phyloP scores from a whole-genome alignment of 2,797 vertebrate genomes.

The Lagocephalus sceleratus region DNA sequence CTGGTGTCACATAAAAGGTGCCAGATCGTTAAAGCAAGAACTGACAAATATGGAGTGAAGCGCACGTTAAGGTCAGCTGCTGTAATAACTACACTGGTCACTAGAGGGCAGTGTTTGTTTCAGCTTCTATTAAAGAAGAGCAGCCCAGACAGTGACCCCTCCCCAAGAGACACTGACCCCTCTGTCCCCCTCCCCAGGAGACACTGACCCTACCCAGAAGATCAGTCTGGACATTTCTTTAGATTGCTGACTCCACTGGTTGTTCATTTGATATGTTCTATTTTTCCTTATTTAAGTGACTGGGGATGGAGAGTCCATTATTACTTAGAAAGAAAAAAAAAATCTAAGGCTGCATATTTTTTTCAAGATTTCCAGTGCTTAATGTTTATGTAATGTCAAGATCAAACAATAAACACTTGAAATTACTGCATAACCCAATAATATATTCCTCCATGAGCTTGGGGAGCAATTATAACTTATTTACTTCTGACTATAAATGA shows the following conservation, averaged over 20 bases:
- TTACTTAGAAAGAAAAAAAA: no score
- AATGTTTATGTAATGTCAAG: no score
- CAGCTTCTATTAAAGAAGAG: conserved; percentile 7
- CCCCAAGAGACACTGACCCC: conserved; percentile 3
- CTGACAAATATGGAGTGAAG: conserved; percentile 25
- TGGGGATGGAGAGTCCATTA: no score
- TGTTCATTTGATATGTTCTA: conserved; percentile 13
- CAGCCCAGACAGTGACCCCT: conserved; percentile 20
- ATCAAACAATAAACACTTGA: no score
- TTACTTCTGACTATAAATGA: no score
- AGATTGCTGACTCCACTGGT: conserved; percentile 42
- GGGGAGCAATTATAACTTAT: no score
- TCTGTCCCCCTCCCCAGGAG: conserved; percentile 16
- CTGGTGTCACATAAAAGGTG: conserved; percentile 60
- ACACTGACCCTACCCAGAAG: conserved; percentile 6
- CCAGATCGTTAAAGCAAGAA: conserved; percentile 45
- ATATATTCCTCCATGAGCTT: no score
- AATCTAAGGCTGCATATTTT: no score
- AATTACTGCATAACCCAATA: no score
- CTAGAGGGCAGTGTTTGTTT: conserved; percentile 42
- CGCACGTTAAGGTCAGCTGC: conserved; percentile 38
- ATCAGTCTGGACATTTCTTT: conserved; percentile 17
- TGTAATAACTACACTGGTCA: conserved; percentile 30
- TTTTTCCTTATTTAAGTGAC: no score
- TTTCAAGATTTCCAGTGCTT: no score